Percentiles rank a stretch among this genome's conserved stretches.
Evolutionary conservation across 1,140 invertebrate species (phyloP).

Genomic region (Neomicropteryx cornuta): DNA sequence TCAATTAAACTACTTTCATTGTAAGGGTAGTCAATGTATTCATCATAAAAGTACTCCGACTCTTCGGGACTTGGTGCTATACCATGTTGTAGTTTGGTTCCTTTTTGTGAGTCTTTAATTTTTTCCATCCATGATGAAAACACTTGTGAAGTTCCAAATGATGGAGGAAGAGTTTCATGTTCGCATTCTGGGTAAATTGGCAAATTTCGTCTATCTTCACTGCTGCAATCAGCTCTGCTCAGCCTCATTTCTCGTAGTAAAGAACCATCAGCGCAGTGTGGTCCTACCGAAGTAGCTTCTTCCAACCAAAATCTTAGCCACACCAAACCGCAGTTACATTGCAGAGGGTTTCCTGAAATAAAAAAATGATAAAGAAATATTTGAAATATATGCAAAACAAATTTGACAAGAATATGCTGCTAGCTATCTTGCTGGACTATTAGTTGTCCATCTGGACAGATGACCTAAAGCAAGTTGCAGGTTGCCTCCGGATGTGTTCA

Average conservation of each 20-base stretch:
- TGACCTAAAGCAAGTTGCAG: no score
- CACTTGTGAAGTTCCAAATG: conserved; percentile 37
- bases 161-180: conserved; percentile 43
- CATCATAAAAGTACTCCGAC: conserved; percentile 70
- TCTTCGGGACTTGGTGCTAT: conserved; percentile 51
- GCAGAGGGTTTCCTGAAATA: conserved; percentile 64
- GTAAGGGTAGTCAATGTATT: conserved; percentile 62
- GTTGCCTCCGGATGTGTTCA: no score
- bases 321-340: conserved; percentile 66
- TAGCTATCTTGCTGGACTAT: no score
- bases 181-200: conserved; percentile 50
- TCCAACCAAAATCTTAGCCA: conserved; percentile 75
- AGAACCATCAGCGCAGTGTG: conserved; percentile 63
- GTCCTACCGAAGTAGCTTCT: conserved; percentile 56
- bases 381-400: no score
- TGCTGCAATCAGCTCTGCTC: conserved; percentile 51
- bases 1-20: conserved; percentile 41
- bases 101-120: conserved; percentile 31
- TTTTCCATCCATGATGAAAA: conserved; percentile 39
- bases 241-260: conserved; percentile 58
- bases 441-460: no score
- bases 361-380: no score
- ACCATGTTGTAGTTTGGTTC: conserved; percentile 32
- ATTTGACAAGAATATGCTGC: no score
- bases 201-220: conserved; percentile 32